These are phyloP conservation scores for Hephaestus fuliginosus DNA, from an alignment of 2,797 vertebrate species.

Conservation along the genomic window DNA sequence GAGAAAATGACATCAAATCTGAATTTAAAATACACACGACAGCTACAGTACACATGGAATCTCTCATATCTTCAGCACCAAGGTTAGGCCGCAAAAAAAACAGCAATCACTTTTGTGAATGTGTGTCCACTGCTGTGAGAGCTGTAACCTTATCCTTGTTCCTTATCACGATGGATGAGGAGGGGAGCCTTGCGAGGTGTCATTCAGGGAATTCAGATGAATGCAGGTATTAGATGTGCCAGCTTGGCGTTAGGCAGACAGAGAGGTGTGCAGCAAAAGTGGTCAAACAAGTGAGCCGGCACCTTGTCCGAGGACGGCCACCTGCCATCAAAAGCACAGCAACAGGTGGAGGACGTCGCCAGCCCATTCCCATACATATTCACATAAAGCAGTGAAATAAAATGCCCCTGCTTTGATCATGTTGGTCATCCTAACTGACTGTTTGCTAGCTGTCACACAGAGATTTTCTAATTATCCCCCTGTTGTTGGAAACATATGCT, in stretches of 20 bases:
- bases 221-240: conserved; percentile 3
- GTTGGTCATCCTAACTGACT: neutral
- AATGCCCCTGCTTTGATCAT: neutral
- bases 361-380: neutral
- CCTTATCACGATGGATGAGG: conserved; percentile 10
- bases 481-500: no score
- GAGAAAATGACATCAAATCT: neutral
- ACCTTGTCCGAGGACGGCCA: conserved; percentile 20
- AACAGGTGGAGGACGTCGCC: conserved; percentile 8
- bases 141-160: conserved; percentile 17
- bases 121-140: conserved; percentile 8
- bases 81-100: conserved; percentile 24
- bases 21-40: neutral
- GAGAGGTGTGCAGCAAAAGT: conserved; percentile 2
- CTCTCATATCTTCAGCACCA: neutral
- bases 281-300: conserved; percentile 6
- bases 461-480: no score
- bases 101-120: neutral
- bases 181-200: neutral
- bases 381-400: conserved; percentile 1
- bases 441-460: neutral
- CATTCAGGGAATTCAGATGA: neutral
- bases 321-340: conserved; percentile 14
- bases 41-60: conserved; percentile 2
- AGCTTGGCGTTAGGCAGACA: neutral